Percentiles rank a stretch among this genome's conserved stretches.
These are phyloP conservation scores for Zaprionus ghesquierei DNA, from an alignment of 1,140 invertebrate species.

Conservation along the genomic window DNA sequence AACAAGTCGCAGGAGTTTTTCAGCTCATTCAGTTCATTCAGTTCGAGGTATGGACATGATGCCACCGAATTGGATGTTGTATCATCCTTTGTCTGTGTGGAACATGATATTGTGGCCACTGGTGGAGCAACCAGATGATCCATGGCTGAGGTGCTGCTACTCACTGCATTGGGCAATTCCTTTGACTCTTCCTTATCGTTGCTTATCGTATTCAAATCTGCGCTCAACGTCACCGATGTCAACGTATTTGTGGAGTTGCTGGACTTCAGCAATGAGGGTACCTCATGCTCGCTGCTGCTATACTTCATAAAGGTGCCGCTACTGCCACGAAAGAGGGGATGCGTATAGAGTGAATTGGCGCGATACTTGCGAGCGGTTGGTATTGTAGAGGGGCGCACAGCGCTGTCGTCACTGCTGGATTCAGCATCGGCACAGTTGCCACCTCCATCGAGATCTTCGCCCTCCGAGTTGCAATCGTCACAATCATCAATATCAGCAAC, in stretches of 20 bases:
- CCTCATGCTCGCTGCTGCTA: conserved; percentile 45
- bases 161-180: conserved; percentile 17
- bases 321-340: conserved; percentile 59
- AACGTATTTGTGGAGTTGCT: conserved; percentile 48
- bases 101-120: conserved; percentile 9
- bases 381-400: conserved; percentile 54
- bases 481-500: conserved; percentile 58
- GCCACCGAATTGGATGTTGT: conserved; percentile 42
- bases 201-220: conserved; percentile 36
- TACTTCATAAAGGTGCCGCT: conserved; percentile 55
- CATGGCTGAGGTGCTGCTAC: conserved; percentile 2
- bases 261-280: conserved; percentile 31
- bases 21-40: conserved; percentile 56
- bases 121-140: conserved; percentile 22
- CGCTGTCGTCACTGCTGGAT: conserved; percentile 78
- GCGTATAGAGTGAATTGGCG: conserved; percentile 76
- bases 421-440: conserved; percentile 78
- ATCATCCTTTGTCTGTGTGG: conserved; percentile 28
- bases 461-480: conserved; percentile 67
- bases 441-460: conserved; percentile 71
- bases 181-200: conserved; percentile 56
- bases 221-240: conserved; percentile 24
- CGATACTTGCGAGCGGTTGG: conserved; percentile 70
- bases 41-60: conserved; percentile 54
- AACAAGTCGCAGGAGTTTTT: conserved; percentile 65